A percentile compares a stretch with the other conserved stretches of the same genome.
phyloP scores from a whole-genome alignment of 2,888 invertebrate genomes.

The Drosophila demipolita region DNA sequence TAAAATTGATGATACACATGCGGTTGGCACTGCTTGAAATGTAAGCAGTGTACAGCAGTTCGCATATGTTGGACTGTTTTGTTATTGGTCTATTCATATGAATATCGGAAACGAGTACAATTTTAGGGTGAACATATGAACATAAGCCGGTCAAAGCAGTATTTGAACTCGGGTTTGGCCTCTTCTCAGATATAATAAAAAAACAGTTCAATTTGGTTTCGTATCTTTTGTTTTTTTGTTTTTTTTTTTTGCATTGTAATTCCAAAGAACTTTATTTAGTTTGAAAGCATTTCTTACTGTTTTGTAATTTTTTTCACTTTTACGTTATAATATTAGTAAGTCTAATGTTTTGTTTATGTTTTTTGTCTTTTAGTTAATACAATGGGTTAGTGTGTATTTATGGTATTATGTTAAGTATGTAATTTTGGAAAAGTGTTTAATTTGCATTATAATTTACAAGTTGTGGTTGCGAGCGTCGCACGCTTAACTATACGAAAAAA shows the following conservation, averaged over 20 bases:
- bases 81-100: neutral
- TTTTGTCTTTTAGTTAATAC: slow-evolving; percentile 62
- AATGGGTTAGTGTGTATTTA: slow-evolving; percentile 58
- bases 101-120: neutral
- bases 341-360: slow-evolving; percentile 62
- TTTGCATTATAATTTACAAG: slow-evolving; percentile 54
- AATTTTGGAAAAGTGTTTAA: slow-evolving; percentile 47
- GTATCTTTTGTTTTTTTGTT: slow-evolving; percentile 49
- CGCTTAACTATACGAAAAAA: slow-evolving; percentile 37
- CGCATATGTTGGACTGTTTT: no score
- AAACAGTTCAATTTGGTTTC: slow-evolving; percentile 41
- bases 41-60: neutral
- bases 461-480: slow-evolving; percentile 12
- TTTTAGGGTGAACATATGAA: neutral
- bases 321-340: slow-evolving; percentile 76
- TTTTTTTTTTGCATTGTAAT: slow-evolving; percentile 77
- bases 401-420: slow-evolving; percentile 54
- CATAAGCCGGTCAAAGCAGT: slow-evolving; percentile 6
- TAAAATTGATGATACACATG: no score
- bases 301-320: slow-evolving; percentile 48
- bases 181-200: slow-evolving; percentile 1
- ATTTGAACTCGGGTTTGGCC: neutral
- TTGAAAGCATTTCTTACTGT: slow-evolving; percentile 81
- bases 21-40: neutral
- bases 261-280: slow-evolving; percentile 84